These are phyloP conservation scores for Meteorus colon DNA, from an alignment of 2,888 invertebrate species.

Conservation along the genomic window DNA sequence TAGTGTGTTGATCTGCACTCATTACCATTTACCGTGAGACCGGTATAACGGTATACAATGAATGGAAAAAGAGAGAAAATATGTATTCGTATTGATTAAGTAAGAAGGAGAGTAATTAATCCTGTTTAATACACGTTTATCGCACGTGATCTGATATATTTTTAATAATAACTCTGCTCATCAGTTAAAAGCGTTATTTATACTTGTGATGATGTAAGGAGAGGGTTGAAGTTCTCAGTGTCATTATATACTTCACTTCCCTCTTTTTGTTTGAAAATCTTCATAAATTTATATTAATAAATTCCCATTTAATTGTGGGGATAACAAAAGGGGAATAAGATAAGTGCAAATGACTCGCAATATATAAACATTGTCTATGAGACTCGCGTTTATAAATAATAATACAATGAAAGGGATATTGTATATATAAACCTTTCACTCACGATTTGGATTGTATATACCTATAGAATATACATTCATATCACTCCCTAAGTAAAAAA, in stretches of 20 bases:
- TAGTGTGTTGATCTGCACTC: conserved; percentile 2
- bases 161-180: background rate
- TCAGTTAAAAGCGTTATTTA: background rate
- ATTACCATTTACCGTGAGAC: background rate
- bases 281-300: background rate
- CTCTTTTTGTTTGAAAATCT: background rate
- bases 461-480: background rate
- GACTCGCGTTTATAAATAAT: background rate
- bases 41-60: background rate
- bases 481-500: conserved; percentile 18
- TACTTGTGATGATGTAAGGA: background rate
- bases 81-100: background rate
- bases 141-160: background rate
- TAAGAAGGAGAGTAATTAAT: background rate
- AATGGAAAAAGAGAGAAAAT: background rate
- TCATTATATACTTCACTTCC: background rate
- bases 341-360: conserved; percentile 11
- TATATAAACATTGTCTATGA: background rate
- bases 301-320: background rate
- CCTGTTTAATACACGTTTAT: background rate
- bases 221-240: background rate
- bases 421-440: conserved; percentile 57
- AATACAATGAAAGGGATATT: conserved; percentile 57
- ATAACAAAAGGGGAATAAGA: background rate
- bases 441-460: conserved; percentile 56